Percentiles rank a stretch among this genome's conserved stretches.
Conservation (phyloP, 2,888 invertebrate genomes). For the Pollenia griseotomentosa region DNA sequence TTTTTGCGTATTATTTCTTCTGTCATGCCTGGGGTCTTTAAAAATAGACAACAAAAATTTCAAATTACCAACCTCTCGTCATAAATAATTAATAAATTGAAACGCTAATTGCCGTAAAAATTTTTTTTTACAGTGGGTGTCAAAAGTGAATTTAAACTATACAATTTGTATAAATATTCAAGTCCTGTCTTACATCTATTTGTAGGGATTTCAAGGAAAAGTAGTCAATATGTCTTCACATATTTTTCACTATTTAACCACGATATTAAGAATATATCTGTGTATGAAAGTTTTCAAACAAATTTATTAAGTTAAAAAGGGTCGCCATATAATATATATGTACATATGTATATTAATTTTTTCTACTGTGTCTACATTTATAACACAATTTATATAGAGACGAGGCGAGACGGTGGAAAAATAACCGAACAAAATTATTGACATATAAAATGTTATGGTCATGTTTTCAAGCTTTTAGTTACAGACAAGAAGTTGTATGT, state of each 20-base stretch:
- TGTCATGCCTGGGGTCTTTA: neutral
- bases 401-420: neutral
- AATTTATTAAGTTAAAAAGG: conserved; percentile 39
- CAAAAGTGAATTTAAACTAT: neutral
- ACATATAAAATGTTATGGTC: conserved; percentile 70
- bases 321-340: conserved; percentile 8
- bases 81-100: conserved; percentile 57
- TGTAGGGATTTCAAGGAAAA: neutral
- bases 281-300: neutral
- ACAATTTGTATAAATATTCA: neutral
- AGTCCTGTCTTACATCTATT: neutral
- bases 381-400: neutral
- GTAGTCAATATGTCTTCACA: conserved; percentile 5
- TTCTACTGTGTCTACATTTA: conserved; percentile 23
- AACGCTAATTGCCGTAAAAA: conserved; percentile 47
- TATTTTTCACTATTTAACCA: neutral
- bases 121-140: conserved; percentile 23
- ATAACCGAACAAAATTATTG: conserved; percentile 36
- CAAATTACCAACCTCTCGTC: conserved; percentile 8
- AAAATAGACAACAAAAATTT: conserved; percentile 4
- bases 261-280: no score
- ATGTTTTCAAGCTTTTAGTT: conserved; percentile 58
- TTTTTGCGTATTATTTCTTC: neutral
- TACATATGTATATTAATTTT: conserved; percentile 26
- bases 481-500: conserved; percentile 62